phyloP scores from a whole-genome alignment of 1,140 invertebrate species.

The Zaprionus nigranus region DNA sequence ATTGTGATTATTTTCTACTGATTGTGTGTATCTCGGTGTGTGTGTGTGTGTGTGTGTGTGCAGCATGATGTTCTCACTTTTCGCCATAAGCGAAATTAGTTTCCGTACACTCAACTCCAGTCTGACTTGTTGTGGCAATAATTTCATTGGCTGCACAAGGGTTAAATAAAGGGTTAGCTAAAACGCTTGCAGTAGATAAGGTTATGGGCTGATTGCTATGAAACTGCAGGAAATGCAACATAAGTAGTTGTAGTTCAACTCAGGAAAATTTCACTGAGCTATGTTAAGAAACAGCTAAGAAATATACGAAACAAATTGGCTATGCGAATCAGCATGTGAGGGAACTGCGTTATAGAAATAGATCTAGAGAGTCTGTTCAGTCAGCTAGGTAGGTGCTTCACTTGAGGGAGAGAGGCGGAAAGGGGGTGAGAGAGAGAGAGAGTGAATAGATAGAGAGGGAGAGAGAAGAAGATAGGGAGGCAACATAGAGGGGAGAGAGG shows the following conservation, averaged over 20 bases:
- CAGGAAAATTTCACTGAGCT: too few relatives aligned
- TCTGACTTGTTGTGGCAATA: slow-evolving; percentile 4
- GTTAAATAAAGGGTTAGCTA: neutral
- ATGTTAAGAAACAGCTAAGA: too few relatives aligned
- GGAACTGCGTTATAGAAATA: too few relatives aligned
- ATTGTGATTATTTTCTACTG: slow-evolving; percentile 52
- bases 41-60: slow-evolving; percentile 22
- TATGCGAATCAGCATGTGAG: too few relatives aligned
- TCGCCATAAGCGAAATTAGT: slow-evolving; percentile 49
- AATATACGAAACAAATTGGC: too few relatives aligned
- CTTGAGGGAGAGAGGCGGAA: too few relatives aligned
- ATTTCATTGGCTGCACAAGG: slow-evolving; percentile 6
- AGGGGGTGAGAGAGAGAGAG: too few relatives aligned
- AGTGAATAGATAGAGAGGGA: too few relatives aligned
- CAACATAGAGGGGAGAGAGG: neutral
- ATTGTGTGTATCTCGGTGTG: slow-evolving; percentile 7
- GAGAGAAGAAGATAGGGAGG: neutral
- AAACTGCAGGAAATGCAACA: too few relatives aligned
- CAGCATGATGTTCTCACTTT: slow-evolving; percentile 43
- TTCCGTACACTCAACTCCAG: slow-evolving; percentile 29
- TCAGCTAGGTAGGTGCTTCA: too few relatives aligned
- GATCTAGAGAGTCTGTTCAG: too few relatives aligned
- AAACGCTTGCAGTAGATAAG: neutral
- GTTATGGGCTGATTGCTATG: neutral
- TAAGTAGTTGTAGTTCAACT: too few relatives aligned